These are phyloP conservation scores for Amphiduros pacificus DNA, from an alignment of 2,888 invertebrate genomes.

Conservation along the genomic window DNA sequence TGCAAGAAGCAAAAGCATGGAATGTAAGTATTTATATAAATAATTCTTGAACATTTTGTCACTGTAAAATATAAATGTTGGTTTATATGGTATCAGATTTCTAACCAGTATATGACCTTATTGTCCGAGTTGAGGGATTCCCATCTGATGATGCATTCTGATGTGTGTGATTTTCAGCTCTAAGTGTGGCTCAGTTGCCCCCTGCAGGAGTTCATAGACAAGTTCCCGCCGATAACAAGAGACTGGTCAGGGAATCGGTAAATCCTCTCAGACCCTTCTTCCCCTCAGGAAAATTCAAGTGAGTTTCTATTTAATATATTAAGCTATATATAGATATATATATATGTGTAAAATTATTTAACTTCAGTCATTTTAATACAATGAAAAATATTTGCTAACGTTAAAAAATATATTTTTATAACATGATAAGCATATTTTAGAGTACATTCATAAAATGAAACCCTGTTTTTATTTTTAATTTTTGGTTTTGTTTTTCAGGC, in stretches of 20 bases:
- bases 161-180: too few species aligned
- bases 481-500: conserved; percentile 34
- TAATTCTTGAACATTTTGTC: neutral
- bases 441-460: too few species aligned
- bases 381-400: too few species aligned
- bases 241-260: conserved; percentile 25
- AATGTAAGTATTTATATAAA: conserved; percentile 35
- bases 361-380: too few species aligned
- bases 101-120: too few species aligned
- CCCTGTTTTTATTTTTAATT: too few species aligned
- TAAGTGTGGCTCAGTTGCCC: too few species aligned
- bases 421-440: too few species aligned
- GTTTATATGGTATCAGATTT: neutral
- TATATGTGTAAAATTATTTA: neutral
- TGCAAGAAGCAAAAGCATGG: conserved; percentile 48
- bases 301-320: neutral
- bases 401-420: too few species aligned
- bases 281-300: conserved; percentile 35
- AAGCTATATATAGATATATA: neutral
- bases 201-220: neutral
- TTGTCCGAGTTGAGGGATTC: too few species aligned
- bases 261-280: conserved; percentile 34
- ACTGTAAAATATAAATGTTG: neutral
- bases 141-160: too few species aligned
- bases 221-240: conserved; percentile 17